These are phyloP conservation scores for Pseudomyrmex cubaensis DNA, from an alignment of 1,140 invertebrate species.

Conservation along the genomic window DNA sequence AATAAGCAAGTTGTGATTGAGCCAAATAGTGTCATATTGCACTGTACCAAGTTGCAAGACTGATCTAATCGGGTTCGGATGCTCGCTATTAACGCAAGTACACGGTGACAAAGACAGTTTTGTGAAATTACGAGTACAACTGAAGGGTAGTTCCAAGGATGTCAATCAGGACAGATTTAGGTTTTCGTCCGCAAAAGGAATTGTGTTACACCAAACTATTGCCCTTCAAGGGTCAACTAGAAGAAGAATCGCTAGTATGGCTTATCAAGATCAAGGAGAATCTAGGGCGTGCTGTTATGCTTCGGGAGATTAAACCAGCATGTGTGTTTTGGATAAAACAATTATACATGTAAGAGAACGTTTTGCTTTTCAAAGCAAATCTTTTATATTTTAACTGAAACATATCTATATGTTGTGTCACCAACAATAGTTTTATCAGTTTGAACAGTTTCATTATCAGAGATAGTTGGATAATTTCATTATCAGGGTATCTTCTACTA, in stretches of 20 bases:
- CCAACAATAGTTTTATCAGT: no score
- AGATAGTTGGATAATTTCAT: no score
- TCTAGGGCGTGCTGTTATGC: conserved; percentile 88
- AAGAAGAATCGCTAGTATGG: conserved; percentile 87
- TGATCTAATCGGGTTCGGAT: background rate
- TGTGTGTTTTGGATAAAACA: no score
- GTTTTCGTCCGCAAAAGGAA: conserved; percentile 86
- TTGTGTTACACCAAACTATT: conserved; percentile 88
- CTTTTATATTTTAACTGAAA: no score
- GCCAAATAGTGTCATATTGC: conserved; percentile 43
- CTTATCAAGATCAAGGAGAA: conserved; percentile 89
- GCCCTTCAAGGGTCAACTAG: conserved; percentile 88
- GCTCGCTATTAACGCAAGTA: background rate
- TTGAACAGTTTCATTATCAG: no score
- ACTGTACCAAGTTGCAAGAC: background rate
- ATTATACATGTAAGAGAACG: no score
- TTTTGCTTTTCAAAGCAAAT: no score
- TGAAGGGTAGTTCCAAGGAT: background rate
- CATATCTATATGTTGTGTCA: no score
- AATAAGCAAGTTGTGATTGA: conserved; percentile 68
- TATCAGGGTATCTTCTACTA: no score
- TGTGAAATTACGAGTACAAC: background rate
- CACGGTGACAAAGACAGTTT: background rate
- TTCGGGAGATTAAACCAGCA: conserved; percentile 87
- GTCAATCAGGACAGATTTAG: background rate